Evolutionary conservation across 2,113 vertebrate species (phyloP), one percentile per base, ranked within the genome.

Genomic region (Colossoma macropomum): DNA sequence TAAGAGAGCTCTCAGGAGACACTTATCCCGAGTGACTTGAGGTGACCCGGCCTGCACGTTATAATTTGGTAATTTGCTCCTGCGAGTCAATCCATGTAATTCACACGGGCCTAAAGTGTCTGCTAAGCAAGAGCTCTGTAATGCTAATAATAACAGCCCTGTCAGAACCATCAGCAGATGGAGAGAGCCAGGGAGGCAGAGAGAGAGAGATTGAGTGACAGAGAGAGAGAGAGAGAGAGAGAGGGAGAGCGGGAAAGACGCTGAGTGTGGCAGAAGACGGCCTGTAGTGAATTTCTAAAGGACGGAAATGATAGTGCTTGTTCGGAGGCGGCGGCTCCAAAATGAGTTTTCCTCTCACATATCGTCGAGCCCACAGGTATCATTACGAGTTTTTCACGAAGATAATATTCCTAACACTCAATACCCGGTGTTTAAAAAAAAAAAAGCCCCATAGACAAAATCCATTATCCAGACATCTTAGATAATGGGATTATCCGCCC

Each of bases 401-500:
- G 82, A 87, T 86, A 86, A 86, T 85, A 84, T 86, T 86, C 82
- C 86, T 79, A 59, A 86, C 84, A 77, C 82, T 86, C 87, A 80
- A 77, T 77, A 73, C 73, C 48, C 48, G 28, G 54, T 83, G 66
- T 80, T 59, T 73, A 80, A 82, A 79, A 87, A 85, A 81, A 83
- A 84, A 75, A 84, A 85, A 50, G 76, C 79, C 82, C 77, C 72
- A 82, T 81, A 85, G 59, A 84, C 86, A 80, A 88, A 87, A 86
- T 86, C 86, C 84, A 90, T 87, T 90, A 90, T 84, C 84, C 82
- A 79, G 83, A 88, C 86, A 87, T 87, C 86, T 81, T 79, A 81
- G 83, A 86, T 87, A 85, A 86, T 87, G 80, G 86, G 82, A 87
- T 90, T 87, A 83, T 50, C 63, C 74, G 34, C 69, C 74, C 32